Percentiles rank a stretch among this genome's conserved stretches.
These are phyloP conservation scores for Eupithecia pulchellata DNA, from an alignment of 2,888 invertebrate species.

Conservation along the genomic window DNA sequence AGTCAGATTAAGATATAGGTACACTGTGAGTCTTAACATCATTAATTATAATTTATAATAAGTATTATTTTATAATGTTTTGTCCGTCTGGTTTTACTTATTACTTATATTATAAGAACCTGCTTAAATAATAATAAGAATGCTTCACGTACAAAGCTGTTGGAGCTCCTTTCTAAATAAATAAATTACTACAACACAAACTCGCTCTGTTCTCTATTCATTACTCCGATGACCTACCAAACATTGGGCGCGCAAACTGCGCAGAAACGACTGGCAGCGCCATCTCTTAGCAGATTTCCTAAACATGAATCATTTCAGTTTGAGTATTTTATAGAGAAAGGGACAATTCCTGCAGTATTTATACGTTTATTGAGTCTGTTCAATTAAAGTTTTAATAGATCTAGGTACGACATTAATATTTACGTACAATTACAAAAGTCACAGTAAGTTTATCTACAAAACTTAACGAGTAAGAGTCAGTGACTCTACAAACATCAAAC, in stretches of 20 bases:
- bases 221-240: not conserved
- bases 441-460: not conserved
- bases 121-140: too few relatives aligned
- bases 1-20: too few relatives aligned
- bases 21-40: too few relatives aligned
- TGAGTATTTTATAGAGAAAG: too few relatives aligned
- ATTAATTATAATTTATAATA: too few relatives aligned
- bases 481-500: not conserved
- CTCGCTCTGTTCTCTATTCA: slow-evolving; percentile 12
- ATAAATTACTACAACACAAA: not conserved
- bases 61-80: too few relatives aligned
- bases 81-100: too few relatives aligned
- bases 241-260: slow-evolving; percentile 2
- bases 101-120: too few relatives aligned
- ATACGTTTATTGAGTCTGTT: not conserved
- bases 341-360: too few relatives aligned
- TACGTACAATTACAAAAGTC: not conserved
- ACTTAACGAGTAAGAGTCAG: not conserved
- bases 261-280: slow-evolving; percentile 18
- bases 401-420: too few relatives aligned
- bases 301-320: not conserved
- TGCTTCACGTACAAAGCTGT: too few relatives aligned
- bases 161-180: too few relatives aligned
- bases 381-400: not conserved
- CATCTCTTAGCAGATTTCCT: slow-evolving; percentile 20